A percentile compares a stretch with the other conserved stretches of the same genome.
Conservation (phyloP, 2,888 invertebrate genomes). For the Adelphocoris suturalis region DNA sequence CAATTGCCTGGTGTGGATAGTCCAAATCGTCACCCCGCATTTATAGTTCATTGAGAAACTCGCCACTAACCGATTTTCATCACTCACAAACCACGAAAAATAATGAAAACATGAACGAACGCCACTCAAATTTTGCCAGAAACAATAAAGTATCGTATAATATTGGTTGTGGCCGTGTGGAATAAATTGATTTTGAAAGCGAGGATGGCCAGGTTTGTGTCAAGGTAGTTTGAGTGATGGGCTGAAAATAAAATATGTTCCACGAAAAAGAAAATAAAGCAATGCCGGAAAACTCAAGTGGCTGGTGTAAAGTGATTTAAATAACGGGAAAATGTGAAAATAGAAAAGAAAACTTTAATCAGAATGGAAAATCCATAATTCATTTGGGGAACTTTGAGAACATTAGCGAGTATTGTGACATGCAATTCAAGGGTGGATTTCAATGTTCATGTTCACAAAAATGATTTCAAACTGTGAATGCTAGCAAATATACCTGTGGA, state of each 20-base stretch:
- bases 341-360: background rate
- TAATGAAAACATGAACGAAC: too few relatives aligned
- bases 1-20: background rate
- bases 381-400: too few relatives aligned
- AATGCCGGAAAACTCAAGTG: slow-evolving; percentile 45
- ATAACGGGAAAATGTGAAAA: background rate
- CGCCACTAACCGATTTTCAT: background rate
- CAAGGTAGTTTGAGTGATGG: background rate
- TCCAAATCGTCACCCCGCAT: background rate
- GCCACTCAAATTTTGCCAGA: background rate
- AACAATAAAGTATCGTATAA: background rate
- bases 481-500: background rate
- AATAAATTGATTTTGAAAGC: background rate
- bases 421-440: background rate
- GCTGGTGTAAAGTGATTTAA: slow-evolving; percentile 25
- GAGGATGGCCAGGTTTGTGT: background rate
- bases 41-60: background rate
- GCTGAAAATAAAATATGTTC: background rate
- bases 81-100: too few relatives aligned
- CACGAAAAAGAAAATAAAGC: background rate
- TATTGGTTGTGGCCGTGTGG: background rate
- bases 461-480: background rate
- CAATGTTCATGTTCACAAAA: background rate
- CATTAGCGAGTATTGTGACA: too few relatives aligned
- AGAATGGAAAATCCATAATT: background rate